A percentile compares a stretch with the other conserved stretches of the same genome.
These are phyloP conservation scores for Disparrhopalites patrizii DNA, from an alignment of 2,888 invertebrate species.

Conservation along the genomic window DNA sequence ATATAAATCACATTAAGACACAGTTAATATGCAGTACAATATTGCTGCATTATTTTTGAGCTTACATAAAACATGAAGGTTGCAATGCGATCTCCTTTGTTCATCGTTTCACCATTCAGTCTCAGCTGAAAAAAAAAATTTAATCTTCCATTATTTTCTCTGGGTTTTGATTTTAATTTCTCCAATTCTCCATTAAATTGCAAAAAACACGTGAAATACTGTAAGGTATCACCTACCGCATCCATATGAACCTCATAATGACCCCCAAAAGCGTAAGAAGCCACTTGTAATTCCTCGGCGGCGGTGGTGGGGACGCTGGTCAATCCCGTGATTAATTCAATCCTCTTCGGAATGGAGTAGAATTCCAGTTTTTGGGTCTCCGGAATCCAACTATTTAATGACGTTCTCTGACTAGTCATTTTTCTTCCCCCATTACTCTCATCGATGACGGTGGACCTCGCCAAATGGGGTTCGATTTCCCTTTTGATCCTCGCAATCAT, in stretches of 20 bases:
- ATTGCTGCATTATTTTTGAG: neutral
- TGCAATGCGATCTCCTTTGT: constrained; percentile 22
- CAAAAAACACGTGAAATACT: no score
- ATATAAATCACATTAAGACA: neutral
- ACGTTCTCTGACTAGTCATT: constrained; percentile 14
- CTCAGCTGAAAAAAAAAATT: constrained; percentile 4
- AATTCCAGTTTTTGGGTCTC: constrained; percentile 3
- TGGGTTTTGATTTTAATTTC: neutral
- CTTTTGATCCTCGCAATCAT: neutral
- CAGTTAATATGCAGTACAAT: neutral
- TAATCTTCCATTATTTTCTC: no score
- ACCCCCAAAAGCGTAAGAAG: constrained; percentile 27
- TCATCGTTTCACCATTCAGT: neutral
- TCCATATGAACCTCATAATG: constrained; percentile 34
- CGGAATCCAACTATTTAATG: constrained; percentile 19
- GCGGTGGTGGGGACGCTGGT: neutral
- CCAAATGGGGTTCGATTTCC: neutral
- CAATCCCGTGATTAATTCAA: constrained; percentile 19
- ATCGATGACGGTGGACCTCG: constrained; percentile 20
- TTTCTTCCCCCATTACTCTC: neutral
- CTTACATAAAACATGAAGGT: constrained; percentile 26
- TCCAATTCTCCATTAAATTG: no score
- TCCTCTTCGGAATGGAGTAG: neutral
- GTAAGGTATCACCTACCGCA: constrained; percentile 25
- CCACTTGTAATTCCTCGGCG: constrained; percentile 27